These are phyloP conservation scores for Etia nguti DNA, from an alignment of 2,113 vertebrate genomes.

Conservation along the genomic window DNA sequence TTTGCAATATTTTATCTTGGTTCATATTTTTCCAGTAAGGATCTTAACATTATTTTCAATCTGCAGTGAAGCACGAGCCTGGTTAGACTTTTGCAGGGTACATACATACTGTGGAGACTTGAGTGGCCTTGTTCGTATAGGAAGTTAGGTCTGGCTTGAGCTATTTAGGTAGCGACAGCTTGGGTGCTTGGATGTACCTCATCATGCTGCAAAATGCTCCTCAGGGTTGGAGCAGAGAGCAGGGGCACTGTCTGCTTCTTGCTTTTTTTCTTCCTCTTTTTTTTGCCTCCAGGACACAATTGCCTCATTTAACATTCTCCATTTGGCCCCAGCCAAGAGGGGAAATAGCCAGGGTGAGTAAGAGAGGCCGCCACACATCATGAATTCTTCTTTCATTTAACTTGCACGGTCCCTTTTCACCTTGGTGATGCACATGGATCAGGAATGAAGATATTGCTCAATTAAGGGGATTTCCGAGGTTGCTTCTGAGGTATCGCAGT, in stretches of 20 bases:
- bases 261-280: constrained; percentile 8
- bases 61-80: not conserved
- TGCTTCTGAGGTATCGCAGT: constrained; percentile 52
- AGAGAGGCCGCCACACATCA: constrained; percentile 67
- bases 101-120: not conserved
- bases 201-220: constrained; percentile 62
- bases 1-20: not conserved
- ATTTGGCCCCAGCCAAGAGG: constrained; percentile 75
- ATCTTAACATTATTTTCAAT: not conserved
- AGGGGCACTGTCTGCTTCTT: constrained; percentile 37
- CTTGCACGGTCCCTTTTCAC: constrained; percentile 69
- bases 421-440: constrained; percentile 68
- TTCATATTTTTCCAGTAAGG: not conserved
- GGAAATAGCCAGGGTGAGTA: constrained; percentile 71
- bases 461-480: constrained; percentile 71
- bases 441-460: constrained; percentile 69
- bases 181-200: constrained; percentile 53
- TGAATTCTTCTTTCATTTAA: constrained; percentile 78
- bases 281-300: constrained; percentile 75
- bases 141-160: constrained; percentile 16
- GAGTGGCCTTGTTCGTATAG: not conserved
- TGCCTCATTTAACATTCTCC: constrained; percentile 80
- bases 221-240: constrained; percentile 62
- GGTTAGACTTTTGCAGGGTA: not conserved
- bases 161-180: constrained; percentile 26